These are phyloP conservation scores for Temnopleurus reevesii DNA, from an alignment of 53 echinoderm and acorn worm genomes.

Conservation along the genomic window DNA sequence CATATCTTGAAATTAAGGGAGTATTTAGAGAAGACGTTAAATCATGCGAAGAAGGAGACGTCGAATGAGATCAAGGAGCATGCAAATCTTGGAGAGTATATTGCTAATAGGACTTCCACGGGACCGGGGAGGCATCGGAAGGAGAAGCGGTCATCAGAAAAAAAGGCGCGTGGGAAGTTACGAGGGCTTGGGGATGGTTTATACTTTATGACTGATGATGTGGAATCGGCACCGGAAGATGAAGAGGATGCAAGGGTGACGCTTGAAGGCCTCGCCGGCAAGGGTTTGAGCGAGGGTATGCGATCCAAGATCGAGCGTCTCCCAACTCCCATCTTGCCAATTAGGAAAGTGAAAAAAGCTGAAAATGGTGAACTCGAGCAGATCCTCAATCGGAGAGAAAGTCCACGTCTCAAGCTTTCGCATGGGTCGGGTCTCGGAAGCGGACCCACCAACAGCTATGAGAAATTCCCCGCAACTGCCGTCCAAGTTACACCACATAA, in stretches of 20 bases:
- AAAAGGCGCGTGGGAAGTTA: conserved; percentile 23
- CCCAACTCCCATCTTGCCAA: conserved; percentile 46
- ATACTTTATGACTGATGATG: conserved; percentile 22
- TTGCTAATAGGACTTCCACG: not conserved
- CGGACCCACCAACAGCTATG: conserved; percentile 57
- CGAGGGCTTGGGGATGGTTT: conserved; percentile 43
- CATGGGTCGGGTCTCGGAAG: conserved; percentile 4
- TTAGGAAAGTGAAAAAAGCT: conserved; percentile 22
- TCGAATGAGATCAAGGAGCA: conserved; percentile 48
- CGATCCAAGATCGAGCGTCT: conserved; percentile 8
- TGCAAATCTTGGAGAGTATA: conserved; percentile 42
- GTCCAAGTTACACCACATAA: conserved; percentile 48
- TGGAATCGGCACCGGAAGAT: conserved; percentile 29
- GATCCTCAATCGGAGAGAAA: not conserved
- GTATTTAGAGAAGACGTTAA: conserved; percentile 81
- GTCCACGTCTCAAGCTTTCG: conserved; percentile 43
- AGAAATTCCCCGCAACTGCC: conserved; percentile 62
- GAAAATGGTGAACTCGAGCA: conserved; percentile 5
- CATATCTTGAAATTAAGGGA: conserved; percentile 87
- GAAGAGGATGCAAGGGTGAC: conserved; percentile 25
- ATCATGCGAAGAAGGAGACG: conserved; percentile 60
- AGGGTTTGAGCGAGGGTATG: not conserved
- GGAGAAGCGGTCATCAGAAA: not conserved
- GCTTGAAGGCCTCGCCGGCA: conserved; percentile 33
- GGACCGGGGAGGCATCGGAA: not conserved